Evolutionary conservation across 1,140 invertebrate species (phyloP).

Genomic region (Homarus americanus): DNA sequence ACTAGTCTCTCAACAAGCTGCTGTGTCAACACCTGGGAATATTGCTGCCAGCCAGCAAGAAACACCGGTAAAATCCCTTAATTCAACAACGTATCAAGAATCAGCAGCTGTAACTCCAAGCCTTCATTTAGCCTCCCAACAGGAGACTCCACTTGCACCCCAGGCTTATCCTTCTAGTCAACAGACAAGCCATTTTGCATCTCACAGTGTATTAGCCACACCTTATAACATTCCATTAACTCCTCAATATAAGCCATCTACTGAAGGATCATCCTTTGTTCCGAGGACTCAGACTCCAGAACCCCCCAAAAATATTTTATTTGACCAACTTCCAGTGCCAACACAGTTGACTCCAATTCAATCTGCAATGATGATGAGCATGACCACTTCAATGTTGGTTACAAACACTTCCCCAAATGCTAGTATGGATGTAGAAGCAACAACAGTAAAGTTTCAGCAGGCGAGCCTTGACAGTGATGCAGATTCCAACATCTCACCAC

Average conservation of each 20-base stretch:
- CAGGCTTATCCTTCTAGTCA: slow-evolving; percentile 11
- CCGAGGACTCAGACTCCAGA: slow-evolving; percentile 32
- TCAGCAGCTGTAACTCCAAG: not conserved
- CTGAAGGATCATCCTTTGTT: slow-evolving; percentile 23
- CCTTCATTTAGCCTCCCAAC: not conserved
- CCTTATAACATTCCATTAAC: slow-evolving; percentile 56
- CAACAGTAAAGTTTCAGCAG: slow-evolving; percentile 62
- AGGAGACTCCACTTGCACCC: not conserved
- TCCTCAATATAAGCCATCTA: slow-evolving; percentile 32
- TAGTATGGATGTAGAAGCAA: slow-evolving; percentile 59
- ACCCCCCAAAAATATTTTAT: slow-evolving; percentile 4
- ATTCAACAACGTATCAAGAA: slow-evolving; percentile 3
- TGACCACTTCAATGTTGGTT: slow-evolving; percentile 67
- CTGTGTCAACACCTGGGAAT: not conserved
- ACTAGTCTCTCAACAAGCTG: slow-evolving; percentile 7
- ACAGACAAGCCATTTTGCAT: not conserved
- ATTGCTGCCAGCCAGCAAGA: not conserved
- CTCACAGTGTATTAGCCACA: slow-evolving; percentile 13
- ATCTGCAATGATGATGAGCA: slow-evolving; percentile 71
- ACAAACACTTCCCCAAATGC: slow-evolving; percentile 55
- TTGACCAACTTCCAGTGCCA: slow-evolving; percentile 15
- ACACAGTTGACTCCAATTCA: slow-evolving; percentile 55
- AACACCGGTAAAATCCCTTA: not conserved
- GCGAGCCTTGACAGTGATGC: slow-evolving; percentile 44
- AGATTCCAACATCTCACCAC: slow-evolving; percentile 8